Base-by-base conservation (phyloP, 2,113 vertebrate genomes). In the Mirounga angustirostris region DNA sequence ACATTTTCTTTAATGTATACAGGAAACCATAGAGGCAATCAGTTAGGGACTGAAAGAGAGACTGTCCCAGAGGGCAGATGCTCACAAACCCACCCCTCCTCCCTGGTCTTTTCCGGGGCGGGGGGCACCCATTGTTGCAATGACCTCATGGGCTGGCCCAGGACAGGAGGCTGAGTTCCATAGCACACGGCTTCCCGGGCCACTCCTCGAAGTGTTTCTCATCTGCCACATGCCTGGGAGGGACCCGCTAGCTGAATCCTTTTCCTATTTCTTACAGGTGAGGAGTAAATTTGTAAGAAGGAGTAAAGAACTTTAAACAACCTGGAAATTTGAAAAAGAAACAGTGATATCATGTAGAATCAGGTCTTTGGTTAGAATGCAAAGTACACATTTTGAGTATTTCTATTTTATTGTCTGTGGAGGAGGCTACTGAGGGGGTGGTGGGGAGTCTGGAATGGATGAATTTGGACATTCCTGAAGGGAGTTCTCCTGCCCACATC, bases 1-100 rank as follows among this genome's bases (percentile, higher is more conserved):
- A 98, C 98, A 98, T 99, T 99, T 99, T 99, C 98, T 98, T 98
- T 98, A 99, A 99, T 98, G 93, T 98, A 98, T 98, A 98, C 98
- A 98, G 98, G 97, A 97, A 96, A 97, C 97, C 59, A 5, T 96
- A 97, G 96, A 98, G 95, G 94, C 98, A 97, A 94, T 92, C 95
- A 97, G 86, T 97, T 94, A 92, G 82, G 96, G 94, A n/a, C 93
- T 95, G 96, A 95, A 97, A 97, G 97, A 93, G 98, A 91, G 52
- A 63, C 83, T 73, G 26, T 76, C 36, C 50, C 2, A 33, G 89
- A 59, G 12, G 91, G 59, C 59, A 79, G 84, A 40, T 76, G 50
- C 85, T 91, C 16, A 61, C 56, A 36, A 18, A 15, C 4, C 14
- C 1, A 15, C 10, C 30, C 2, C 7, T 26, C 15, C 4, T 63